Evolutionary conservation across 2,113 vertebrate genomes (phyloP), one percentile per base, ranked within the genome.

Genomic region (Daboia siamensis): DNA sequence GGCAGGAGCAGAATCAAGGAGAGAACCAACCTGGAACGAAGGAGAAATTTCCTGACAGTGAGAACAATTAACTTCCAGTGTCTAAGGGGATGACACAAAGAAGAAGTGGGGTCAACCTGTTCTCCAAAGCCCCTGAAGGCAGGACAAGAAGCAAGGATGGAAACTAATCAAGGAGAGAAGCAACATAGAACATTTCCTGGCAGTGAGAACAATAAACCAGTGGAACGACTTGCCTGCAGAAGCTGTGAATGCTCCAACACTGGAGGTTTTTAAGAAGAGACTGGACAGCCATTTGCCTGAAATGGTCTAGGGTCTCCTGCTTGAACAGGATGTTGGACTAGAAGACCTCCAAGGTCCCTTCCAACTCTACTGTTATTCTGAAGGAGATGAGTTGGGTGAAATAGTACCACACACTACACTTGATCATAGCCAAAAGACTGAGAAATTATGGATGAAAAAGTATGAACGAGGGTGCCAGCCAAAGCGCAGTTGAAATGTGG

Each of bases 161-260:
- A 69, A 69, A 69, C 64, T 15, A 2, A 33, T 2, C 29, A n/a
- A n/a, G 13, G 64, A 17, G 13, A 69, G 12, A 69, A 33, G 1
- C 12, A 33, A 33, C 29, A 0, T 69, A 6, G 13, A 33, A 69
- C 0, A 69, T 5, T 69, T 69, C 4, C 4, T n/a, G 12, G 13
- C 11, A 29, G 61, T 0, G 10, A 12, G 10, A 64, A 64, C 61
- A 69, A 69, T 69, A 5, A n/a, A 69, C 13, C 12, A 0, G 29
- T 69, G 12, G 61, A n/a, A n/a, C 4, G 12, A 69, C 1, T 29
- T 54, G 52, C 12, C 52, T 64, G 11, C 26, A 64, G 61, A n/a
- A 29, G 11, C 5, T 64, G 11, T n/a, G 1, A 1, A 1, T 33
- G 29, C 12, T 2, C 5, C 29, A 6, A 1, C 5, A 15, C 5